Evolutionary conservation across 2,797 vertebrate genomes (phyloP).

Genomic region (Enteromius trimaculatus): DNA sequence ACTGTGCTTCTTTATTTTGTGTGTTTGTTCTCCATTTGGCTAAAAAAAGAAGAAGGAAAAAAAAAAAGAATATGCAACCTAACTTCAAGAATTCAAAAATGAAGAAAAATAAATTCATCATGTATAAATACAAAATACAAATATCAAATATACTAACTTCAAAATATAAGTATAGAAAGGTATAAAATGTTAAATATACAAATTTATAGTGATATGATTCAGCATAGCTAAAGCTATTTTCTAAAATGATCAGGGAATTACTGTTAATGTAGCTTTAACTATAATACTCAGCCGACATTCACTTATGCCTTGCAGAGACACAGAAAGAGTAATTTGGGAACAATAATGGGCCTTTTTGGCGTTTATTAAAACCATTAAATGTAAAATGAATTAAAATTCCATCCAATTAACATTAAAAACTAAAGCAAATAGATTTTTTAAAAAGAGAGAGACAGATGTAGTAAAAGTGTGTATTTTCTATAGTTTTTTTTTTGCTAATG

Average conservation of each 20-base stretch:
- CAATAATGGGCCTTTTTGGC: too few species aligned
- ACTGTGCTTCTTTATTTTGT: background rate
- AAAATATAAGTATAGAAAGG: background rate
- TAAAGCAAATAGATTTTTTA: background rate
- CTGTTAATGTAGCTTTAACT: background rate
- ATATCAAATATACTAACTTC: background rate
- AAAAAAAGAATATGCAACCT: background rate
- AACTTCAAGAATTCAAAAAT: background rate
- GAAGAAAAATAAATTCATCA: background rate
- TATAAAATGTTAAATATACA: background rate
- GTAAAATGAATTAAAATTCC: background rate
- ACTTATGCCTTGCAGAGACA: background rate
- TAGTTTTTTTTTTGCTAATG: background rate
- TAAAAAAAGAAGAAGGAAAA: background rate
- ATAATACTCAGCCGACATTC: background rate
- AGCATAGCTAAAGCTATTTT: background rate
- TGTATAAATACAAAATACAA: background rate
- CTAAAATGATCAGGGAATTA: background rate
- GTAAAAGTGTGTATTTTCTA: constrained; percentile 7
- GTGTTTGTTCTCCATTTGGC: background rate
- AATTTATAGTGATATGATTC: too few species aligned
- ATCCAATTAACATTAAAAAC: background rate
- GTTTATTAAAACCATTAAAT: constrained; percentile 5
- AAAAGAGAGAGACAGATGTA: background rate
- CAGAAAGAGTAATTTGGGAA: background rate